A percentile compares a stretch with the other conserved stretches of the same genome.
These are phyloP conservation scores for Copsychus sechellarum DNA, from an alignment of 2,113 vertebrate genomes.

Conservation along the genomic window DNA sequence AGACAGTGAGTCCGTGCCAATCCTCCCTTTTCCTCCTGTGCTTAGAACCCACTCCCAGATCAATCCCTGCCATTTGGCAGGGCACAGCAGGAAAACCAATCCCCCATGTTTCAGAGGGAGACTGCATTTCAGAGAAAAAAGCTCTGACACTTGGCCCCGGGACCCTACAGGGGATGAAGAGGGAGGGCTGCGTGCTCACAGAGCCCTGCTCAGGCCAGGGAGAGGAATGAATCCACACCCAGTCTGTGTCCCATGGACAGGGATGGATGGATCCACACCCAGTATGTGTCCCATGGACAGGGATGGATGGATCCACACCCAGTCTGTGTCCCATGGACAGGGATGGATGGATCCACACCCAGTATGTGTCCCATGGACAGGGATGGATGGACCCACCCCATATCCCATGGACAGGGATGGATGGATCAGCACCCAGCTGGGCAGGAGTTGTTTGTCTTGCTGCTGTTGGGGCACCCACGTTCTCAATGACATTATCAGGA, in stretches of 20 bases:
- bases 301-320: not conserved
- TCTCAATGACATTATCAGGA: accelerated
- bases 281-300: too few relatives aligned
- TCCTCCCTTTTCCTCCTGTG: not conserved
- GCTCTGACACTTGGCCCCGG: not conserved
- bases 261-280: not conserved
- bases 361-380: too few relatives aligned
- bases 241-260: too few relatives aligned
- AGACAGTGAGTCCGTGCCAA: accelerated
- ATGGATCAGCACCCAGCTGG: not conserved
- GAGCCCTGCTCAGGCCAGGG: not conserved
- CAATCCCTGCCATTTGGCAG: not conserved
- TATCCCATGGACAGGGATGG: not conserved
- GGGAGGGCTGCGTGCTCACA: accelerated
- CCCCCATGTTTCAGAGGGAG: not conserved
- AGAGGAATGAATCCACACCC: not conserved
- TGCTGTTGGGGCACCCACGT: not conserved
- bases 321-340: not conserved
- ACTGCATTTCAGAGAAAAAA: not conserved
- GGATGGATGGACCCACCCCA: not conserved
- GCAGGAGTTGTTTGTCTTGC: not conserved
- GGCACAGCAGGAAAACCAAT: not conserved
- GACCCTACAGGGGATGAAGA: accelerated
- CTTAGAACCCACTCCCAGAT: not conserved
- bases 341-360: too few relatives aligned